Evolutionary conservation across 2,888 invertebrate genomes (phyloP), one percentile per base, ranked within the genome.

Genomic region (Cephus pulcher): DNA sequence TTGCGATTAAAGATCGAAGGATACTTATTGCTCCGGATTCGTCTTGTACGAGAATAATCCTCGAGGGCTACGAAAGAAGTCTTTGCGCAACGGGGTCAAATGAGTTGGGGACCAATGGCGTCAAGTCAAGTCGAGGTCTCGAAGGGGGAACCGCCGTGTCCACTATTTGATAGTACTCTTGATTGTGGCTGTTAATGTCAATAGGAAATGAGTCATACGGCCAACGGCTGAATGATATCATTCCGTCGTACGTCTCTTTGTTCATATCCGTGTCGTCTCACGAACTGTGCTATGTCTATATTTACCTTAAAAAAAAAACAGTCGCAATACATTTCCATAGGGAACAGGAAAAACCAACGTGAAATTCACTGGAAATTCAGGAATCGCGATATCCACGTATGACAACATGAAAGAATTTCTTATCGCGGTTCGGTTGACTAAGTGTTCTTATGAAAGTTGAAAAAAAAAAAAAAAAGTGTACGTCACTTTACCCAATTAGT

Each of bases 181-280:
- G 80, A 85, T 84, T 84, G 83, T 83, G 84, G 79, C 82, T 84
- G 84, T 86, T 87, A 85, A 84, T 83, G 84, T 82, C 84, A 86
- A 86, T 86, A 84, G 86, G 84, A 87, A 88, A 82, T 88, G 87
- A 87, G 82, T 87, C 87, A 87, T 83, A 82, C 82, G 79, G 56
- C 81, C 80, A 37, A 73, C 35, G 35, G 83, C 82, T 32, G 78
- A 83, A 84, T 87, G 87, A 87, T 86, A 87, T 87, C 87, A 84
- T 79, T 82, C 76, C 77, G 78, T 75, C 23, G 23, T 56, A 23
- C 23, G 23, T 56, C 23, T 23, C 56, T 56, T 56, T 56, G 56
- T 56, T 23, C 23, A 23, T 56, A 56, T 56, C 56, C 56, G 56
- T 56, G 56, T 56, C 56, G 9, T 56, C 56, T 56, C 23, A 56